Conservation (phyloP, 1,140 invertebrate species). For the Anthonomus grandis region DNA sequence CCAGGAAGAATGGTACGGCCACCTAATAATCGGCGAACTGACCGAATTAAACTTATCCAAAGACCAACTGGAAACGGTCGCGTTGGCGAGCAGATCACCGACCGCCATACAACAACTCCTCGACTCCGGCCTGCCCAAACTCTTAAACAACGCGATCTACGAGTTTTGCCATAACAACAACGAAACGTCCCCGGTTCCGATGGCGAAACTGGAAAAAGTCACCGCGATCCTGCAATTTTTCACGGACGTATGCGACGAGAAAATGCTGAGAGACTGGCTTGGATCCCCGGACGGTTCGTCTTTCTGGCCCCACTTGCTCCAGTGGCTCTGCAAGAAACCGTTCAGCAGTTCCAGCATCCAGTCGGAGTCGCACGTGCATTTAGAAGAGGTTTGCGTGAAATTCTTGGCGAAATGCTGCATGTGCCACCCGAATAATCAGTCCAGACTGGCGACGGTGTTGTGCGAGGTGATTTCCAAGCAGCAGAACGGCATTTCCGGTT, state of each 20-base stretch:
- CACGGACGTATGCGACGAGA: constrained; percentile 73
- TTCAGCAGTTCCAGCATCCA: constrained; percentile 48
- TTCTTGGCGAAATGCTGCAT: constrained; percentile 76
- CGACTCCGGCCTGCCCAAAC: constrained; percentile 70
- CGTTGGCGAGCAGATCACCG: constrained; percentile 72
- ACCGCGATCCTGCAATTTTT: constrained; percentile 76
- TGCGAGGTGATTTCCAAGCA: constrained; percentile 69
- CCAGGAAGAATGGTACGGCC: constrained; percentile 57
- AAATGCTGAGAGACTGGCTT: constrained; percentile 81
- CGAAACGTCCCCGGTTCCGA: constrained; percentile 35
- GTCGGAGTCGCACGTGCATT: constrained; percentile 58
- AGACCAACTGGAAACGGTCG: constrained; percentile 69
- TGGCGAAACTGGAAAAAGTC: constrained; percentile 55
- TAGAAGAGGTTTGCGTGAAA: constrained; percentile 72
- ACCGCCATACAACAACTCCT: constrained; percentile 70
- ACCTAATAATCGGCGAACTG: constrained; percentile 49
- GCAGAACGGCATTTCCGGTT: constrained; percentile 73
- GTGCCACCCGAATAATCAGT: constrained; percentile 81
- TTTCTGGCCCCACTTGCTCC: constrained; percentile 80
- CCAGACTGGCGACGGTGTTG: constrained; percentile 73
- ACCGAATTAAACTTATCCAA: constrained; percentile 56
- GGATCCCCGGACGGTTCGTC: constrained; percentile 70
- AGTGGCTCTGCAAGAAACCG: constrained; percentile 64
- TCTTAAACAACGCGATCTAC: constrained; percentile 58
- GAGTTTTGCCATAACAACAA: constrained; percentile 53